phyloP scores from a whole-genome alignment of 1,140 invertebrate species.

The Drosophila willistoni region DNA sequence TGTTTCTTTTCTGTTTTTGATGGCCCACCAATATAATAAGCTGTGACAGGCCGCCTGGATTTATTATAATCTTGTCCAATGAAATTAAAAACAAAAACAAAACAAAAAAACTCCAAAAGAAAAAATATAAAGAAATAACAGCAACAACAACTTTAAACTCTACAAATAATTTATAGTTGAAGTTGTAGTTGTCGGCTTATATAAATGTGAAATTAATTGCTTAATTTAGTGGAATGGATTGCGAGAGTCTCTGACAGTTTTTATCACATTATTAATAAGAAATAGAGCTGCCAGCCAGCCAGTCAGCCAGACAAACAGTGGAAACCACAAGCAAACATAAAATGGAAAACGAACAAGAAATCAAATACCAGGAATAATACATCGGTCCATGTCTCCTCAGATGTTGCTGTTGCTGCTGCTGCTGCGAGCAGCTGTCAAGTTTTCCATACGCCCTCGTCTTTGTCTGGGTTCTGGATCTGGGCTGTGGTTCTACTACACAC shows the following conservation, averaged over 20 bases:
- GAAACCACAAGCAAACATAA: constrained; percentile 6
- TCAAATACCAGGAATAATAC: constrained; percentile 66
- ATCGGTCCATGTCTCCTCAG: background rate
- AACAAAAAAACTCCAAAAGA: constrained; percentile 19
- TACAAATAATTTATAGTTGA: constrained; percentile 68
- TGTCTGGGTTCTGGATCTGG: constrained; percentile 43
- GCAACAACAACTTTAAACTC: constrained; percentile 10
- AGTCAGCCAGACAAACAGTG: constrained; percentile 11
- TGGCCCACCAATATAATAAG: constrained; percentile 58
- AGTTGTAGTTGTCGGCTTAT: constrained; percentile 76
- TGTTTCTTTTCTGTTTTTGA: constrained; percentile 23
- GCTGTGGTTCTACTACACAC: constrained; percentile 2
- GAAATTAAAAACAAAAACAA: constrained; percentile 14
- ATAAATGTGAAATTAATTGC: constrained; percentile 80
- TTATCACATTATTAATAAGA: constrained; percentile 81
- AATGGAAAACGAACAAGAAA: constrained; percentile 21
- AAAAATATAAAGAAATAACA: constrained; percentile 10
- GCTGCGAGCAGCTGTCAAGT: constrained; percentile 75
- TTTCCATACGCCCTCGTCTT: constrained; percentile 74
- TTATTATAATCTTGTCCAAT: constrained; percentile 53
- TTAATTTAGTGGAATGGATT: constrained; percentile 81
- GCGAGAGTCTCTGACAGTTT: constrained; percentile 75
- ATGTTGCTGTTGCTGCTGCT: background rate
- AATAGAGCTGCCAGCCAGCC: constrained; percentile 54
- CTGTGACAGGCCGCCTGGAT: constrained; percentile 66